Evolutionary conservation across 1,140 invertebrate species (phyloP), one percentile per base, ranked within the genome.

Genomic region (Anoplolepis gracilipes): DNA sequence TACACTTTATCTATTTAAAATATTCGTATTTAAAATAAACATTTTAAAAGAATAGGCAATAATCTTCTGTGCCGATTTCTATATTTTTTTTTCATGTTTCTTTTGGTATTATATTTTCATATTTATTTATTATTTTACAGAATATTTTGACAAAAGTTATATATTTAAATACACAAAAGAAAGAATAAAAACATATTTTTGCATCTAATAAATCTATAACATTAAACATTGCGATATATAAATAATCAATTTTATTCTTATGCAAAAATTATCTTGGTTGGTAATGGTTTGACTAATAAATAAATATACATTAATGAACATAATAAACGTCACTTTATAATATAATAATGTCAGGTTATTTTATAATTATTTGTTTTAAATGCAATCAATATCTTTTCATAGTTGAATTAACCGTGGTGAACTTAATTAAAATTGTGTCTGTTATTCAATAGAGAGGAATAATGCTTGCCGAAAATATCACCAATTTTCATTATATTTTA

Each of bases 11-110:
- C n/a, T n/a, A n/a, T n/a, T n/a, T n/a, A 19, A 53, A n/a, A n/a
- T 42, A 53, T 46, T 61, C 42, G 22, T 61, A 49, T 62, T 53
- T 72, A 64, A 28, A 11, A 22, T 81, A 46, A 59, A 49, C 22
- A 53, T 81, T 55, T 36, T 64, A 53, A 55, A 81, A 85, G 69
- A 42, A 81, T 72, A 30, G 57, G 53, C 36, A 39, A 79, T 70
- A 13, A 49, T 25, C 8, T 10, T 36, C 6, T 36, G 36, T n/a
- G 53, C 30, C 11, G 25, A 11, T n/a, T 30, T 11, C 2, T 46
- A 39, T 42, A 39, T 28, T 39, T 22, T 0, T 57, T 70, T 78
- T 30, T n/a, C n/a, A n/a, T n/a, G n/a, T n/a, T n/a, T 30, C 49
- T 81, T 67, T 53, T 8, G 16, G 22, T 46, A 19, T 30, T 8